A percentile compares a stretch with the other conserved stretches of the same genome.
These are phyloP conservation scores for Cataglyphis rosenhaueri DNA, from an alignment of 2,888 invertebrate species.

Conservation along the genomic window DNA sequence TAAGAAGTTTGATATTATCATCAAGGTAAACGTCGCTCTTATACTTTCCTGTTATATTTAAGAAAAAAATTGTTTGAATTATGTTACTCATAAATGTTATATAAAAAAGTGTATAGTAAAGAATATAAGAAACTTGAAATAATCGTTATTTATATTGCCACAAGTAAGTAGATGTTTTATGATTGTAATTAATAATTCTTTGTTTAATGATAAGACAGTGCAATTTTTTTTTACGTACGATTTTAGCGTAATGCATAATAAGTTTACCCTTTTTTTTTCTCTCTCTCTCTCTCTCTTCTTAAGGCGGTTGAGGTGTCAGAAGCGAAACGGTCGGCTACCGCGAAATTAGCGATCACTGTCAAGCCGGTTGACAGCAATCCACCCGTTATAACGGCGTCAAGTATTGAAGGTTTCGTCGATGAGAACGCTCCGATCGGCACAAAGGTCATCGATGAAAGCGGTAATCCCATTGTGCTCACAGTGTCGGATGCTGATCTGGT, in stretches of 20 bases:
- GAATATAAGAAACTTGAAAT: neutral
- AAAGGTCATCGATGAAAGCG: slow-evolving; percentile 89
- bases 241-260: neutral
- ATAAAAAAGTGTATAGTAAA: neutral
- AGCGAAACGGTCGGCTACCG: slow-evolving; percentile 92
- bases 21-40: slow-evolving; percentile 88
- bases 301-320: slow-evolving; percentile 94
- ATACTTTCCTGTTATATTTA: neutral
- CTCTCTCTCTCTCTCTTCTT: neutral
- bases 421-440: slow-evolving; percentile 96
- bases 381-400: slow-evolving; percentile 91
- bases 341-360: slow-evolving; percentile 92
- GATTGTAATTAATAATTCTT: neutral
- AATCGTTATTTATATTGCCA: neutral
- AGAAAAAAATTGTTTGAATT: neutral
- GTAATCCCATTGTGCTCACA: slow-evolving; percentile 90
- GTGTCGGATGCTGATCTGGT: slow-evolving; percentile 96
- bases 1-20: slow-evolving; percentile 92
- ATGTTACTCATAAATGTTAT: neutral
- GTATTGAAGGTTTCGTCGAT: slow-evolving; percentile 92
- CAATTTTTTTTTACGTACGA: neutral
- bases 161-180: neutral
- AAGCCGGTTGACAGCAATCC: slow-evolving; percentile 95
- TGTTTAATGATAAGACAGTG: neutral
- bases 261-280: slow-evolving; percentile 29